Base-by-base conservation (phyloP, 2,113 vertebrate species). In the Trematocara variabile region DNA sequence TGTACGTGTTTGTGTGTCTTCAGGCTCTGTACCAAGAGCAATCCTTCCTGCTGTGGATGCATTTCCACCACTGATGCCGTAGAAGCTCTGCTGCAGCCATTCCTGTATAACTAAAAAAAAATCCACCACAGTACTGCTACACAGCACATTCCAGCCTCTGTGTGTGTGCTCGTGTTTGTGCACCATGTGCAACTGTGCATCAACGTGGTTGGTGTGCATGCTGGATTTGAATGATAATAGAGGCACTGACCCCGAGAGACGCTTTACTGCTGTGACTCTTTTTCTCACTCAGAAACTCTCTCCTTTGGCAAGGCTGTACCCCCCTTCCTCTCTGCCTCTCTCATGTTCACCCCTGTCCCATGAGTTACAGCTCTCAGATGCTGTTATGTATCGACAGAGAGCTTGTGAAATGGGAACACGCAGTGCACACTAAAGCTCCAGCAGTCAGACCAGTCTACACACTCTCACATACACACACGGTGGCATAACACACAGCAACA, bases 161-260 rank as follows among this genome's bases (percentile, higher is more conserved):
- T 82, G 65, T 58, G 33, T 58, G 13, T 48, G 44, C 41, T 20
- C 9, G 25, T n/a, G 77, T 53, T 56, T 79, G 77, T 63, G 77
- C 60, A 25, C 68, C 28, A 33, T 48, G 28, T 52, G 46, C 22
- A 20, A 80, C 55, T 56, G 54, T 80, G 86, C 37, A 52, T 55
- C 73, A 6, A 37, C 60, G 53, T 80, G 79, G 52, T 4, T 80
- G 70, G 70, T 79, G 75, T 77, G 70, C 48, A 79, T 39, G 46
- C 58, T 53, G 83, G 84, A 92, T 95, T 94, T 93, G 85, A 94
- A 95, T 94, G 85, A 93, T 92, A 94, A 94, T 89, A 85, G 88
- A 92, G 54, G 77, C 88, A 82, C 81, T 91, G 94, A 95, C 93
- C 92, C 92, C 86, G 86, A 91, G 90, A 94, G 88, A 85, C 84